Percentiles rank a stretch among this genome's conserved stretches.
These are phyloP conservation scores for Podilymbus podiceps DNA, from an alignment of 2,113 vertebrate species.

Conservation along the genomic window DNA sequence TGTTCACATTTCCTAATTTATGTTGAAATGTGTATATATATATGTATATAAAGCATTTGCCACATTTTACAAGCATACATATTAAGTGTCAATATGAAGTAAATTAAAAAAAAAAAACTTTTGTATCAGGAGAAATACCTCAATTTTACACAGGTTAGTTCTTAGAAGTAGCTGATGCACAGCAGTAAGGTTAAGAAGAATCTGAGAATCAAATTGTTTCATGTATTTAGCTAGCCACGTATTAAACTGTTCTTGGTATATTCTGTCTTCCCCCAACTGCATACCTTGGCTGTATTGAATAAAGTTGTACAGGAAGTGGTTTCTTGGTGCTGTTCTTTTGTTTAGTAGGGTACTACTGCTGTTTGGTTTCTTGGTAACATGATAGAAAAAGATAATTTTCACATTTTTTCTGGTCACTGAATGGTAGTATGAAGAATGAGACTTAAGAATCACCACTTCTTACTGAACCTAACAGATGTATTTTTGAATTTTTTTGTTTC, in stretches of 20 bases:
- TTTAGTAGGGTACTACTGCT: neutral
- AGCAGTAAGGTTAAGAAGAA: neutral
- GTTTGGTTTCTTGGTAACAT: neutral
- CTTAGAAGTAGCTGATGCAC: neutral
- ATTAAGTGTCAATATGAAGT: neutral
- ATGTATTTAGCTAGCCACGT: neutral
- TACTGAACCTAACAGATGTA: neutral
- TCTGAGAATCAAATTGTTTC: neutral
- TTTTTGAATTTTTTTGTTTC: neutral
- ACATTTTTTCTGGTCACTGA: neutral
- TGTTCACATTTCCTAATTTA: neutral
- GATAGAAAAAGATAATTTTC: neutral
- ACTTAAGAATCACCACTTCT: neutral
- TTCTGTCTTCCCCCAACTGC: neutral
- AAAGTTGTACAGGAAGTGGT: neutral
- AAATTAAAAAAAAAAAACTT: too few species aligned
- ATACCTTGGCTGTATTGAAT: neutral
- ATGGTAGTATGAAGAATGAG: neutral
- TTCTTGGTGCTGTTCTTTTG: neutral
- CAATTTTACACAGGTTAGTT: neutral
- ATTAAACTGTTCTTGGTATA: neutral
- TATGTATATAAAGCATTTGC: neutral
- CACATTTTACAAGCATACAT: neutral
- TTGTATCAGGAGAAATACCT: neutral
- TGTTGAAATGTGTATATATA: neutral